Evolutionary conservation across 1,140 invertebrate species (phyloP).

Genomic region (Drosophila lacertosa): DNA sequence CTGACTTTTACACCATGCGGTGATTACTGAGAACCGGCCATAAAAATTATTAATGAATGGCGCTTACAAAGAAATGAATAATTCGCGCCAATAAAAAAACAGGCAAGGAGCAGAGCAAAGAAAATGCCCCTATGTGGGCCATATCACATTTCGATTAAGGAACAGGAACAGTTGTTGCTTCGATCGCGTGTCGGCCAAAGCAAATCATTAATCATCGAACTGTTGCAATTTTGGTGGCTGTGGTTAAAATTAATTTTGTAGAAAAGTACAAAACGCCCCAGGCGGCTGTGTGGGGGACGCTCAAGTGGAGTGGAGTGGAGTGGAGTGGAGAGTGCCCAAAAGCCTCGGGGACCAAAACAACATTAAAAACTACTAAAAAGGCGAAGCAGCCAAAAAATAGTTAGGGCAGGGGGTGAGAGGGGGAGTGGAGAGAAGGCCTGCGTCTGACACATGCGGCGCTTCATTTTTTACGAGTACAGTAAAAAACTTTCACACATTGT

Average conservation of each 20-base stretch:
- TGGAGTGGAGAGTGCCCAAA: constrained; percentile 24
- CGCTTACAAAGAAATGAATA: constrained; percentile 69
- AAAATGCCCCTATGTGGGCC: background rate
- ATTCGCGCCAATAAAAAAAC: constrained; percentile 56
- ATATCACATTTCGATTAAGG: constrained; percentile 58
- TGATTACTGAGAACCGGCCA: constrained; percentile 40
- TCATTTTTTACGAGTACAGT: constrained; percentile 57
- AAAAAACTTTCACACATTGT: constrained; percentile 83
- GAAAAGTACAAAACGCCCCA: constrained; percentile 59
- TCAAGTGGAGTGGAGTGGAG: background rate
- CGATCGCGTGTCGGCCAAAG: constrained; percentile 55
- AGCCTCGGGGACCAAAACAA: constrained; percentile 71
- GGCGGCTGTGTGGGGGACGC: constrained; percentile 20
- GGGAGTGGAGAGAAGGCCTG: constrained; percentile 42
- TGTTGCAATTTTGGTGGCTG: constrained; percentile 75
- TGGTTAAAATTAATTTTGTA: constrained; percentile 77
- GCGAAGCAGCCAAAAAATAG: constrained; percentile 18
- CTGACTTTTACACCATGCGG: constrained; percentile 49
- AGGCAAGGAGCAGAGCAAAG: background rate
- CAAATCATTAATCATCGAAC: constrained; percentile 79
- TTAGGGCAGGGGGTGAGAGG: background rate
- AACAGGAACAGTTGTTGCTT: constrained; percentile 31
- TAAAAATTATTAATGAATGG: constrained; percentile 76
- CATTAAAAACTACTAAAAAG: constrained; percentile 81
- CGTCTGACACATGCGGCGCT: constrained; percentile 78